phyloP scores from a whole-genome alignment of 2,888 invertebrate species.

The Auanema sp. region DNA sequence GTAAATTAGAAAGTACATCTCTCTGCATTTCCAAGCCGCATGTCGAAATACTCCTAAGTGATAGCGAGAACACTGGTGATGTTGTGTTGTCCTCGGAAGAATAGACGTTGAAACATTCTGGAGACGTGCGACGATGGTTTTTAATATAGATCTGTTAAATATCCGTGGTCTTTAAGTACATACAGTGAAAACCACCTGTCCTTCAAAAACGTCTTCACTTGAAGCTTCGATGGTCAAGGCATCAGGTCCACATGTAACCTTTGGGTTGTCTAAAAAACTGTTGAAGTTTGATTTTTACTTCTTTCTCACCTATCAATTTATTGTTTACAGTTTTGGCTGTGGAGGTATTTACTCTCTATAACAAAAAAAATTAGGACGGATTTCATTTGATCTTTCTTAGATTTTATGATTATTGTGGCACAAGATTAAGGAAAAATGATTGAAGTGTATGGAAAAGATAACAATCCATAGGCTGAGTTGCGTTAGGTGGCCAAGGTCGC shows the following conservation, averaged over 20 bases:
- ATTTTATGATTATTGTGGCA: slow-evolving; percentile 5
- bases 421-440: background rate
- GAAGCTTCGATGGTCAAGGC: slow-evolving; percentile 10
- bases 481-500: background rate
- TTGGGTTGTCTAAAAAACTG: slow-evolving; percentile 6
- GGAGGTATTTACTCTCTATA: background rate
- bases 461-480: background rate
- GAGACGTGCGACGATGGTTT: slow-evolving; percentile 13
- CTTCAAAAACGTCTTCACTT: slow-evolving; percentile 18
- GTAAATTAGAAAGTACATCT: slow-evolving; percentile 9
- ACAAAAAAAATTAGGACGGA: background rate
- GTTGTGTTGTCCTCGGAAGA: slow-evolving; percentile 7
- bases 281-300: background rate
- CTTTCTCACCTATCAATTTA: slow-evolving; percentile 9
- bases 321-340: slow-evolving; percentile 14
- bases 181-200: too few relatives aligned
- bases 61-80: slow-evolving; percentile 14
- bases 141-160: slow-evolving; percentile 15
- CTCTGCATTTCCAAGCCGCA: slow-evolving; percentile 22
- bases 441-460: slow-evolving; percentile 3
- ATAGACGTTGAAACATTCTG: slow-evolving; percentile 17
- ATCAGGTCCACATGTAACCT: slow-evolving; percentile 20
- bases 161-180: background rate
- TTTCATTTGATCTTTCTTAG: background rate
- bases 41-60: slow-evolving; percentile 13